A percentile compares a stretch with the other conserved stretches of the same genome.
phyloP scores from a whole-genome alignment of 2,888 invertebrate genomes.

The Panzeria rudis region DNA sequence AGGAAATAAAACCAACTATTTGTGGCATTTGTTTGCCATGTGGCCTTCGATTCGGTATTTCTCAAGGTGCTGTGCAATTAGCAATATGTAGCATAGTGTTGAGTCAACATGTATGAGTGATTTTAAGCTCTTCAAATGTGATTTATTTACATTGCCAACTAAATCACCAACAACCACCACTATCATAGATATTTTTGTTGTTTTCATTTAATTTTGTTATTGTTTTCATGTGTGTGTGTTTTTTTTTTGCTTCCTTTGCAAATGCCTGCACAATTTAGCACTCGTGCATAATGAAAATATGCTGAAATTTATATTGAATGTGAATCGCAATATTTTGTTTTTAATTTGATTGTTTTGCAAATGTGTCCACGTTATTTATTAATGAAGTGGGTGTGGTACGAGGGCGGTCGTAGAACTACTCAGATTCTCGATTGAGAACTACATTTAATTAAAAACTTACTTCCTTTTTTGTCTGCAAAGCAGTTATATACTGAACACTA shows the following conservation, averaged over 20 bases:
- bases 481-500: no score
- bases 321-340: background rate
- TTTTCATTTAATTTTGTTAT: slow-evolving; percentile 30
- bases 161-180: background rate
- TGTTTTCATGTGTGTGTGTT: background rate
- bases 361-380: slow-evolving; percentile 22
- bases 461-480: background rate
- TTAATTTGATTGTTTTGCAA: slow-evolving; percentile 34
- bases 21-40: no score
- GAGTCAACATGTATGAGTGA: background rate
- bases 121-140: slow-evolving; percentile 17
- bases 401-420: background rate
- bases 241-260: background rate
- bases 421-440: no score
- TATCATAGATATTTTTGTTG: slow-evolving; percentile 21
- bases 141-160: slow-evolving; percentile 30
- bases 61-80: no score
- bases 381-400: slow-evolving; percentile 19
- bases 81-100: no score
- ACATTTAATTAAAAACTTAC: no score
- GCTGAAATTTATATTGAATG: slow-evolving; percentile 18
- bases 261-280: slow-evolving; percentile 36
- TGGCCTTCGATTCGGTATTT: no score
- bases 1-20: no score
- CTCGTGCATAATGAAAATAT: slow-evolving; percentile 33